Base-by-base conservation (phyloP, 2,888 invertebrate genomes). In the Parnassius apollo region DNA sequence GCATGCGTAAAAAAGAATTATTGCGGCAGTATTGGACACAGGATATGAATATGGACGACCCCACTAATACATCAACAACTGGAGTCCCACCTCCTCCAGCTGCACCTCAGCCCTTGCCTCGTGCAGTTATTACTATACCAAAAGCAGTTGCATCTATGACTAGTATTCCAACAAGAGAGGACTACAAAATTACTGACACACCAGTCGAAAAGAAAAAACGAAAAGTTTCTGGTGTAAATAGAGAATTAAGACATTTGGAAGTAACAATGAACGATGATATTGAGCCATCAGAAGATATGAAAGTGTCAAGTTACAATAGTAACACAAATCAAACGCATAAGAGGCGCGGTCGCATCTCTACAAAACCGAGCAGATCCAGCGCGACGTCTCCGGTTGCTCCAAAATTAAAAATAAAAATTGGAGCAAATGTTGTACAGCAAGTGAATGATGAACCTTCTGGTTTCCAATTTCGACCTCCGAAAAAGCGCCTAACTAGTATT, bases 91-190 rank as follows among this genome's bases (percentile, higher is more conserved):
- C 93, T 7, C 92, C 94, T 45, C 93, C 94, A 0, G 93, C 93
- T 1, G 92, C 91, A 48, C 93, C 94, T 9, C 92, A 93, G 58
- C 93, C 94, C 0, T 82, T 95, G 9, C 93, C 93, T 66, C 94
- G 96, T 57, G 95, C 95, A 4, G 94, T 95, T 44, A 96, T 96
- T 61, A 96, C 96, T 8, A 96, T 97, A 75, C 97, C 97, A 0
- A 97, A 97, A 83, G 97, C 97, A 2, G 96, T 97, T 9, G 96
- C 97, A 25, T 97, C 97, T 10, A 97, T 97, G 95, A 96, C 96
- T 1, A 95, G 95, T 66, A 96, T 97, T 75, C 96, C 97, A 1
- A 96, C 97, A 0, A 93, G 96, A 70, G 96, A 97, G 69, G 97
- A 97, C 77, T 96, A 97, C 76, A 94, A 95, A 75, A 91, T 93